phyloP scores from a whole-genome alignment of 2,113 vertebrate genomes.

The Dinomys branickii region DNA sequence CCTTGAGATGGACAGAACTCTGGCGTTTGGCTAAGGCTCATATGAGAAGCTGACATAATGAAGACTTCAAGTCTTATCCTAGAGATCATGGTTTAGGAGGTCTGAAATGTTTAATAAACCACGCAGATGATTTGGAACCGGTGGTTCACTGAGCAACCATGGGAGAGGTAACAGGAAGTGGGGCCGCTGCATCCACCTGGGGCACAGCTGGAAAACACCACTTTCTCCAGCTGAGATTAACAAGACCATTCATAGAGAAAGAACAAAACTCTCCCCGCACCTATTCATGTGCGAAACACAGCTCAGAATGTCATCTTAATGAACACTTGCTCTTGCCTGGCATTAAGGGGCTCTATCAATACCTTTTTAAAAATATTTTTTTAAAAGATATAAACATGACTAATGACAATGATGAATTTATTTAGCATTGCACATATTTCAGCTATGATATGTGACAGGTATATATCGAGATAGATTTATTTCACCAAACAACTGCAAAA shows the following conservation, averaged over 20 bases:
- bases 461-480: too few relatives aligned
- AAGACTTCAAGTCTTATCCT: not conserved
- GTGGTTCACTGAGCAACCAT: not conserved
- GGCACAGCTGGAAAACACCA: not conserved
- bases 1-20: not conserved
- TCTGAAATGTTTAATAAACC: not conserved
- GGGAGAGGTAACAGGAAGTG: not conserved
- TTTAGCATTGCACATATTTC: not conserved
- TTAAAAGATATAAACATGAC: not conserved
- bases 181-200: not conserved
- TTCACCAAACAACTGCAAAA: not conserved
- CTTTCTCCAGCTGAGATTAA: not conserved
- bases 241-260: accelerated
- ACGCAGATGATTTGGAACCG: not conserved
- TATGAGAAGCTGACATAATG: not conserved
- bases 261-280: not conserved
- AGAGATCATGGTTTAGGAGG: not conserved
- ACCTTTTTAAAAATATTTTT: not conserved
- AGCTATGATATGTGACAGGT: not conserved
- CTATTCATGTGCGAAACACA: not conserved
- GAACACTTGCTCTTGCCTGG: not conserved
- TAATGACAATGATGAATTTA: not conserved
- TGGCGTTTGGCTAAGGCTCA: not conserved
- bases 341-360: not conserved
- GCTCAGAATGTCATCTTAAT: not conserved